Percentiles rank a stretch among this genome's conserved stretches.
These are phyloP conservation scores for Aurelia aurita DNA, from an alignment of 30 jellyfish, hydroid and myxozoan genomes.

Conservation along the genomic window DNA sequence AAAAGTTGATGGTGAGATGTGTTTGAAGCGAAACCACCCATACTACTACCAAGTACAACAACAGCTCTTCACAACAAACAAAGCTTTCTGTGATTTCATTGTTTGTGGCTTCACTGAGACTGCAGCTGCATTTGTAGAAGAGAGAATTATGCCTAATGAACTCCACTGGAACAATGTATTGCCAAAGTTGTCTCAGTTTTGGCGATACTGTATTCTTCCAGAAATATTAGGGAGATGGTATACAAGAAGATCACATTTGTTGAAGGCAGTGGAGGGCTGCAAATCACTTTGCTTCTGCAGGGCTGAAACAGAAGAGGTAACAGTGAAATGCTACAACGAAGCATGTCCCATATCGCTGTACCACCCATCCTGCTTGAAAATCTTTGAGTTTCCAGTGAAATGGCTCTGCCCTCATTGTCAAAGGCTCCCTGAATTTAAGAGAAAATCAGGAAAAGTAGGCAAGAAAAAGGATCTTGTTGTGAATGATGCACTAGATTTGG, in stretches of 20 bases:
- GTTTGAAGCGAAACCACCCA: conserved; percentile 13
- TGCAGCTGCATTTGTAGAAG: conserved; percentile 17
- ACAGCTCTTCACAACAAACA: conserved; percentile 44
- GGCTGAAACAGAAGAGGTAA: no score
- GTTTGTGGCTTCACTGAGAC: conserved; percentile 61
- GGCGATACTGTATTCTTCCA: conserved; percentile 36
- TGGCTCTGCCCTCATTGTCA: no score
- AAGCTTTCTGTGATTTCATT: conserved; percentile 47
- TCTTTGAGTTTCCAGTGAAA: no score
- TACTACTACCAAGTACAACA: conserved; percentile 56
- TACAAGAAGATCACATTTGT: no score
- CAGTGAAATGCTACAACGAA: conserved; percentile 27
- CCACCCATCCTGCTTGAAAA: no score
- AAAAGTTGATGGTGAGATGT: conserved; percentile 25
- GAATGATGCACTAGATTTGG: conserved; percentile 40
- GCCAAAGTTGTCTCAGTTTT: background rate
- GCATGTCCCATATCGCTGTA: conserved; percentile 34
- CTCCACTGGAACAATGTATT: conserved; percentile 37
- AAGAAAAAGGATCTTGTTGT: conserved; percentile 11
- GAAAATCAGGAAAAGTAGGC: no score
- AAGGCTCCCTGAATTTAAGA: no score
- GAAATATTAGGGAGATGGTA: conserved; percentile 53
- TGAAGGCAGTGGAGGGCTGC: no score
- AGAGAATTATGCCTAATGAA: conserved; percentile 9
- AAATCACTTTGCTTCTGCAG: conserved; percentile 28